Evolutionary conservation across 30 jellyfish, hydroid and myxozoan genomes (phyloP).

Genomic region (Pseudorhiza aurosa): DNA sequence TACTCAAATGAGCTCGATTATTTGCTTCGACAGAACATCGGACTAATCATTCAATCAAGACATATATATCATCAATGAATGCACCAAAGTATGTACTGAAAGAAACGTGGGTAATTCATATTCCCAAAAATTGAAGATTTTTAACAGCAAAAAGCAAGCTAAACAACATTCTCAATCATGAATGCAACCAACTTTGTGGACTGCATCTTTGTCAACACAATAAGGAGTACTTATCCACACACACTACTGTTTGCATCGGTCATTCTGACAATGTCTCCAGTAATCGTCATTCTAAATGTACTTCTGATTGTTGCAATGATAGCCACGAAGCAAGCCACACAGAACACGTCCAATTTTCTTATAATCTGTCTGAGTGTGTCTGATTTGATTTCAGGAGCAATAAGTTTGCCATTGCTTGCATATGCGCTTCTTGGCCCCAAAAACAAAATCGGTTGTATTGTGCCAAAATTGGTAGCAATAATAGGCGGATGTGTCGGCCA

Average conservation of each 20-base stretch:
- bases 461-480: neutral
- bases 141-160: too few relatives aligned
- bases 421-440: neutral
- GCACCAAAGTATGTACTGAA: too few relatives aligned
- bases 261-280: neutral
- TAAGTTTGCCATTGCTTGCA: neutral
- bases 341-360: slow-evolving; percentile 8
- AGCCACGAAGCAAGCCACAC: slow-evolving; percentile 3
- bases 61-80: too few relatives aligned
- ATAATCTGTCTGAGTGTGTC: neutral
- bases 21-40: too few relatives aligned
- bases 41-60: too few relatives aligned
- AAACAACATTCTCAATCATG: too few relatives aligned
- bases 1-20: too few relatives aligned
- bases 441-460: neutral
- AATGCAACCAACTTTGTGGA: too few relatives aligned
- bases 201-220: too few relatives aligned
- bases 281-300: neutral
- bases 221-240: too few relatives aligned
- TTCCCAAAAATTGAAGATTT: too few relatives aligned
- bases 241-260: neutral
- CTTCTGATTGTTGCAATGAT: neutral
- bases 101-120: too few relatives aligned
- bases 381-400: neutral
- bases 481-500: neutral